These are phyloP conservation scores for Alloplasta piceator DNA, from an alignment of 2,888 invertebrate genomes.

Conservation along the genomic window DNA sequence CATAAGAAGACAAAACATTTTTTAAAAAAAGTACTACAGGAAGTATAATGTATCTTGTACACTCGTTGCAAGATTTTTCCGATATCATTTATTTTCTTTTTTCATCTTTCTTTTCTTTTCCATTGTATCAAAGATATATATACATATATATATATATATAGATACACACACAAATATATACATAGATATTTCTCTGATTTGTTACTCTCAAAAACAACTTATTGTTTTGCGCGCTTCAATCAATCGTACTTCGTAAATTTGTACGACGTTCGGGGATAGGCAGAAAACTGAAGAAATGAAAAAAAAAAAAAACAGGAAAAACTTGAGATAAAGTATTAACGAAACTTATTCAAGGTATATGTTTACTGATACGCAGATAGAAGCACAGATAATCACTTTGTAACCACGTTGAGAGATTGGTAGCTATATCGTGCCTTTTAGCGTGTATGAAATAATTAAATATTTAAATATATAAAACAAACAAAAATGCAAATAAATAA, in stretches of 20 bases:
- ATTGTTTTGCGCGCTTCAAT: constrained; percentile 51
- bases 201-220: constrained; percentile 26
- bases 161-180: not conserved
- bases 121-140: constrained; percentile 13
- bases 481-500: constrained; percentile 79
- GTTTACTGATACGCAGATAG: constrained; percentile 66
- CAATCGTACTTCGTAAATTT: constrained; percentile 67
- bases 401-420: constrained; percentile 82
- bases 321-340: constrained; percentile 71
- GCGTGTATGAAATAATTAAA: constrained; percentile 77
- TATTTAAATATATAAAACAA: constrained; percentile 74
- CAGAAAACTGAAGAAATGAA: constrained; percentile 46
- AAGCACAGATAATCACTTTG: constrained; percentile 74
- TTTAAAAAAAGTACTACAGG: constrained; percentile 47
- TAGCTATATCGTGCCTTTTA: constrained; percentile 83
- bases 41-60: constrained; percentile 30
- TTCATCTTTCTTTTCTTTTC: constrained; percentile 10
- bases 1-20: constrained; percentile 58
- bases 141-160: no score
- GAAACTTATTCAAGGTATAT: constrained; percentile 68
- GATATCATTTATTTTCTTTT: constrained; percentile 10
- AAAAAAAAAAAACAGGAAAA: constrained; percentile 60
- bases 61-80: constrained; percentile 15
- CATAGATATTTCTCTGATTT: constrained; percentile 25
- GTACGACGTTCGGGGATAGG: constrained; percentile 64